Conservation (phyloP, 64 coral and sea anemone species). For the Trachythela sp. region DNA sequence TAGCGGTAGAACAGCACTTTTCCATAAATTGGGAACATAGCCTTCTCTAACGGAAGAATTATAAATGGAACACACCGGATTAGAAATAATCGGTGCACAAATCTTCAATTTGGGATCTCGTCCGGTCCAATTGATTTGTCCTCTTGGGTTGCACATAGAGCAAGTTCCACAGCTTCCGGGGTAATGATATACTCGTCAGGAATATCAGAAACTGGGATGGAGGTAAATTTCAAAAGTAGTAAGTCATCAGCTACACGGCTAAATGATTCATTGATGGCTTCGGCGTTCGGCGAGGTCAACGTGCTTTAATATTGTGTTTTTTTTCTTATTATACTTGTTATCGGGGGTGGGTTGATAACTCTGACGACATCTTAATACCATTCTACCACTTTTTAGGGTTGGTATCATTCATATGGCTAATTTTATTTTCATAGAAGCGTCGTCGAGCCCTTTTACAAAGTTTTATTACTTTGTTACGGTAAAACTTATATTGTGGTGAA, state of each 20-base stretch:
- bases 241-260: slow-evolving; percentile 10
- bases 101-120: no score
- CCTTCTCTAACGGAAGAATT: not conserved
- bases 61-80: not conserved
- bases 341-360: slow-evolving; percentile 13
- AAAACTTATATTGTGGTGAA: not conserved
- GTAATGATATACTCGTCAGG: slow-evolving; percentile 3
- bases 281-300: slow-evolving; percentile 2
- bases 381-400: slow-evolving; percentile 47
- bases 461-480: slow-evolving; percentile 12
- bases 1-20: slow-evolving; percentile 24
- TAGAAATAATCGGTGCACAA: not conserved
- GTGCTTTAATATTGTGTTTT: no score
- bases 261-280: slow-evolving; percentile 28
- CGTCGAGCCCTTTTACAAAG: slow-evolving; percentile 13
- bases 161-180: not conserved
- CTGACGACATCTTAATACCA: slow-evolving; percentile 27
- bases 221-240: not conserved
- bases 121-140: not conserved
- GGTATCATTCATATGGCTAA: slow-evolving; percentile 18
- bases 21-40: not conserved
- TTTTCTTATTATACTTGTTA: slow-evolving; percentile 6
- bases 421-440: not conserved
- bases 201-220: not conserved
- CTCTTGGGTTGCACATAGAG: not conserved